A percentile compares a stretch with the other conserved stretches of the same genome.
phyloP scores from a whole-genome alignment of 2,888 invertebrate genomes.

The Sylvicola cinctus region DNA sequence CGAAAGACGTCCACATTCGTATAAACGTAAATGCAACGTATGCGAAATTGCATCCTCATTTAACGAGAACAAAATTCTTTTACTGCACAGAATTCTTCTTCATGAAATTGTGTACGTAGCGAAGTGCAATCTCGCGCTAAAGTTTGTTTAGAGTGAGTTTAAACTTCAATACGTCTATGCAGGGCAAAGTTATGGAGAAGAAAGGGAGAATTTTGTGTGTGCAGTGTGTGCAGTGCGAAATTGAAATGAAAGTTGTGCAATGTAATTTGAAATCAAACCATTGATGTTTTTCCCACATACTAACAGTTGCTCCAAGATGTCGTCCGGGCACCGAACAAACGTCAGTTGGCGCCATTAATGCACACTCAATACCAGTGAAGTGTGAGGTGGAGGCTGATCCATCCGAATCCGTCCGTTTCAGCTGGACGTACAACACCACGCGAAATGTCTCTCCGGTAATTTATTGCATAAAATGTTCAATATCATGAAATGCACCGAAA shows the following conservation, averaged over 20 bases:
- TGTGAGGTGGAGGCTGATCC: constrained; percentile 72
- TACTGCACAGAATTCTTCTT: too few species aligned
- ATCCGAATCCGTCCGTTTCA: constrained; percentile 45
- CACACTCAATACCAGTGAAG: constrained; percentile 48
- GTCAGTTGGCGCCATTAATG: constrained; percentile 49
- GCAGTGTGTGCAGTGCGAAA: too few species aligned
- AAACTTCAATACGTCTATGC: too few species aligned
- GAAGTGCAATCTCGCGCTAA: too few species aligned
- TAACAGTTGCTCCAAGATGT: constrained; percentile 60
- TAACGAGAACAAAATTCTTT: too few species aligned
- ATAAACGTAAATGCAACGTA: too few species aligned
- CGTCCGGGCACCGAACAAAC: constrained; percentile 47
- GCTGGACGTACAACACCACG: constrained; percentile 70
- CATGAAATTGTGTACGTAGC: too few species aligned
- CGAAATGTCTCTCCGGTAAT: constrained; percentile 52
- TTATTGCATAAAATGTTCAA: not conserved
- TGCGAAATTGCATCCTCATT: too few species aligned
- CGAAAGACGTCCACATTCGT: too few species aligned
- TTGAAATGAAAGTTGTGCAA: not conserved
- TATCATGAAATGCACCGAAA: not conserved
- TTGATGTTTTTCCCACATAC: not conserved
- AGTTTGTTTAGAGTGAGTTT: too few species aligned
- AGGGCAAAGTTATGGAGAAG: too few species aligned
- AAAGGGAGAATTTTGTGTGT: too few species aligned
- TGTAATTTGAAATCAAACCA: not conserved